Evolutionary conservation across 2,888 invertebrate genomes (phyloP), one percentile per base, ranked within the genome.

Genomic region (Horisme vitalbata): DNA sequence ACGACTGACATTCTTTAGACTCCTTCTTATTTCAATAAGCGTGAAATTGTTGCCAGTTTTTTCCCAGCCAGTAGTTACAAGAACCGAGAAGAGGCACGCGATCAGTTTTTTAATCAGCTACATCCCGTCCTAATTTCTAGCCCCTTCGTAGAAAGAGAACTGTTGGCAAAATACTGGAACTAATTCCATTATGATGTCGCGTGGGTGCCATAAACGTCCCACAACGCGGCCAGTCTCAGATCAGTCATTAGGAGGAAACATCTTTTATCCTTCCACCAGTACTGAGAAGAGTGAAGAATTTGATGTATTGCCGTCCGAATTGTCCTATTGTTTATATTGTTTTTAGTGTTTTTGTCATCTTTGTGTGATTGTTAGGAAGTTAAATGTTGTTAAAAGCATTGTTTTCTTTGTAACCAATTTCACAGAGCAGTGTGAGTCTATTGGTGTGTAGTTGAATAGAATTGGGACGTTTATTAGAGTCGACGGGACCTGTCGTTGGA

Each of bases 131-230:
- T 64, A 81, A 72, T 84, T 81, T 80, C 74, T 65, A 56, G 47
- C 44, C 55, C 63, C 65, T 88, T 88, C 88, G 75, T 63, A 75
- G 88, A 89, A 88, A 55, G 58, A 74, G 69, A 57, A 60, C 61
- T 84, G 81, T 83, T 85, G 83, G 74, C 84, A 87, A 85, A 86
- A 88, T 75, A 83, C 76, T 87, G 89, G 79, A 87, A 88, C 87
- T 76, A 88, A 89, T 89, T 52, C 68, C 68, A 80, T 83, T 84
- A 80, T 84, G 72, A 70, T 80, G 89, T 85, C 89, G 89, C 89
- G 89, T 89, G 89, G 89, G 79, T 71, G 72, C 79, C 81, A 82
- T 87, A 88, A 87, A 88, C 55, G 72, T 53, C 61, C 86, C 86
- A 86, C 87, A 87, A 84, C 75, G 83, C 79, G 77, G 75, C 83